These are phyloP conservation scores for Epizoanthus ramosus DNA, from an alignment of 92 coral and sea anemone genomes.

Conservation along the genomic window DNA sequence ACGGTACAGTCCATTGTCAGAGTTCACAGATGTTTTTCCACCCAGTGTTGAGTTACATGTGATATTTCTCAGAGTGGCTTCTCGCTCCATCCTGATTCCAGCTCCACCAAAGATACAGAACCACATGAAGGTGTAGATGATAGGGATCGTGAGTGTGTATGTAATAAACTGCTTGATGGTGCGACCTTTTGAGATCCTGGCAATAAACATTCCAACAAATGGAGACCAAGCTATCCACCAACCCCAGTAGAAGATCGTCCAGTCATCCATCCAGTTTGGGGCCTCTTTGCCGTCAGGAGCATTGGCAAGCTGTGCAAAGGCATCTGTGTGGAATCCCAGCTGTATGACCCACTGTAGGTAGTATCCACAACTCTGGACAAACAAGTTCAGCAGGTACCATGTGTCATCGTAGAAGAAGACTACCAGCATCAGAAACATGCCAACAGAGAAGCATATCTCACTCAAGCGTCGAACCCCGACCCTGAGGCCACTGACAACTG, in stretches of 20 bases:
- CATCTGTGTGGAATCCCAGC: slow-evolving; percentile 92
- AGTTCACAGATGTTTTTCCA: slow-evolving; percentile 54
- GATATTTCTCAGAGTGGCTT: slow-evolving; percentile 66
- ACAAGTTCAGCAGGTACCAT: slow-evolving; percentile 80
- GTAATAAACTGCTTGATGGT: slow-evolving; percentile 88
- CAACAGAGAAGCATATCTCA: slow-evolving; percentile 82
- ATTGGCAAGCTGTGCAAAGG: slow-evolving; percentile 67
- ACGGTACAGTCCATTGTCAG: slow-evolving; percentile 63
- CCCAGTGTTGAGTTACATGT: slow-evolving; percentile 77
- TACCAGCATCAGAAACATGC: slow-evolving; percentile 79
- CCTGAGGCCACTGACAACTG: slow-evolving; percentile 84
- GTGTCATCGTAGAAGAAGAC: slow-evolving; percentile 89
- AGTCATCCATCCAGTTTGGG: slow-evolving; percentile 77
- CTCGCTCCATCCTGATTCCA: slow-evolving; percentile 86
- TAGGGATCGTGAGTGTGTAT: slow-evolving; percentile 83
- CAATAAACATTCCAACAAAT: slow-evolving; percentile 91
- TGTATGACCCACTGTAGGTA: slow-evolving; percentile 87
- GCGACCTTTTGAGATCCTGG: slow-evolving; percentile 91
- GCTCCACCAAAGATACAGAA: slow-evolving; percentile 86
- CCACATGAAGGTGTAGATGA: slow-evolving; percentile 83
- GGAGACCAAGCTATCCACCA: slow-evolving; percentile 99
- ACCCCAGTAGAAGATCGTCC: slow-evolving; percentile 98
- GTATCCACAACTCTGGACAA: slow-evolving; percentile 77
- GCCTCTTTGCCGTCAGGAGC: slow-evolving; percentile 21
- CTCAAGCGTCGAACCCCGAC: slow-evolving; percentile 89